phyloP scores from a whole-genome alignment of 2,888 invertebrate species.

The Cistogaster globosa region DNA sequence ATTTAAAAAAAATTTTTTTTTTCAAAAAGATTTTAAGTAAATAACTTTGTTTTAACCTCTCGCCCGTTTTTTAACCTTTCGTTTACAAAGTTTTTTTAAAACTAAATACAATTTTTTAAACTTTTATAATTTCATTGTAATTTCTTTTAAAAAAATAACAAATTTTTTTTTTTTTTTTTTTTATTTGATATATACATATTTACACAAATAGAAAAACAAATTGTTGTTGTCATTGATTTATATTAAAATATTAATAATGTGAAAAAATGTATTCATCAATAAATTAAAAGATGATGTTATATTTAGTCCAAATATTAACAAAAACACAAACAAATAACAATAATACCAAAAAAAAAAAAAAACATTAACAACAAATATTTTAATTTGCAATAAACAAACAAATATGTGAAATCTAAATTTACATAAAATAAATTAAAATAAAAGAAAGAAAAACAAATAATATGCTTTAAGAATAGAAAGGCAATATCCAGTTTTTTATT shows the following conservation, averaged over 20 bases:
- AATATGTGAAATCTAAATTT: not conserved
- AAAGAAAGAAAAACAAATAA: no score
- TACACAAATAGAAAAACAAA: not conserved
- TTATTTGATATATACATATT: not conserved
- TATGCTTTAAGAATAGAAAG: no score
- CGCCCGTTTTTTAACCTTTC: slow-evolving; percentile 23
- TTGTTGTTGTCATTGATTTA: slow-evolving; percentile 40
- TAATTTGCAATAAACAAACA: no score
- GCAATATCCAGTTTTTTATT: no score
- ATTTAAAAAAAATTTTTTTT: not conserved
- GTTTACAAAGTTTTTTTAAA: slow-evolving; percentile 49
- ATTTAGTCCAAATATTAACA: not conserved
- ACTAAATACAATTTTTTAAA: slow-evolving; percentile 49
- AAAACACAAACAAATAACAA: slow-evolving; percentile 6
- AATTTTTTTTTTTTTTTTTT: slow-evolving; percentile 9
- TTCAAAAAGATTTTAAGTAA: not conserved
- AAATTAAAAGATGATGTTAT: slow-evolving; percentile 53
- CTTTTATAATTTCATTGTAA: slow-evolving; percentile 45
- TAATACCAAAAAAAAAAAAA: not conserved
- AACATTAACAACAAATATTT: not conserved
- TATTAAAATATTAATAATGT: slow-evolving; percentile 29
- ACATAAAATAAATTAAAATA: not conserved
- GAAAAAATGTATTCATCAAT: slow-evolving; percentile 9
- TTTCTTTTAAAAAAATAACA: slow-evolving; percentile 22
- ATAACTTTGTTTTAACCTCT: not conserved